Evolutionary conservation across 2,113 vertebrate species (phyloP).

Genomic region (Paedocypris sp.): DNA sequence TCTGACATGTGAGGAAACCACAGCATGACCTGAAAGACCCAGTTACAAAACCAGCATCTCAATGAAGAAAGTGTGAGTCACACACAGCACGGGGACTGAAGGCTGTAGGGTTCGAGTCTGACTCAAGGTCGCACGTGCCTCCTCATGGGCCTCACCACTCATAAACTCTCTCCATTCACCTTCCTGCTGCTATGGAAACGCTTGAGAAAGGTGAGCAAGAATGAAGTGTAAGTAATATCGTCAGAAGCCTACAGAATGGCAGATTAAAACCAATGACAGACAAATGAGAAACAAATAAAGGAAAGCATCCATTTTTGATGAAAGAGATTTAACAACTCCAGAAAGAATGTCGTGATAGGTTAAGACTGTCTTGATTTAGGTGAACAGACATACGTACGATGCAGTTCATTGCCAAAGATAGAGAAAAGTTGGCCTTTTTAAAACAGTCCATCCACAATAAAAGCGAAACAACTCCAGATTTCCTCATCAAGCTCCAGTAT

Average conservation of each 20-base stretch:
- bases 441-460: too few relatives aligned
- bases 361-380: not conserved
- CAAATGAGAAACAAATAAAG: not conserved
- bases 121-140: not conserved
- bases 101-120: not conserved
- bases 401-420: too few relatives aligned
- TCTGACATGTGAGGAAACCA: too few relatives aligned
- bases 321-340: slow-evolving; percentile 5
- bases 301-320: not conserved
- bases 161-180: not conserved
- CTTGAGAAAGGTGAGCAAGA: slow-evolving; percentile 4
- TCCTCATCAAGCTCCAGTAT: too few relatives aligned
- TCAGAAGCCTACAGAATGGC: not conserved
- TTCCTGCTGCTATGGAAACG: slow-evolving; percentile 20
- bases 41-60: not conserved
- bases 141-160: slow-evolving; percentile 8
- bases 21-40: not conserved
- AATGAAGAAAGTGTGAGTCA: too few relatives aligned
- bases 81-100: too few relatives aligned
- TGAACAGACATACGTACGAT: too few relatives aligned
- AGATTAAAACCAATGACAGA: not conserved
- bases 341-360: not conserved
- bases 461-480: too few relatives aligned
- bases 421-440: too few relatives aligned
- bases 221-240: not conserved